Evolutionary conservation across 2,113 vertebrate genomes (phyloP).

Genomic region (Petrocephalus zakoni): DNA sequence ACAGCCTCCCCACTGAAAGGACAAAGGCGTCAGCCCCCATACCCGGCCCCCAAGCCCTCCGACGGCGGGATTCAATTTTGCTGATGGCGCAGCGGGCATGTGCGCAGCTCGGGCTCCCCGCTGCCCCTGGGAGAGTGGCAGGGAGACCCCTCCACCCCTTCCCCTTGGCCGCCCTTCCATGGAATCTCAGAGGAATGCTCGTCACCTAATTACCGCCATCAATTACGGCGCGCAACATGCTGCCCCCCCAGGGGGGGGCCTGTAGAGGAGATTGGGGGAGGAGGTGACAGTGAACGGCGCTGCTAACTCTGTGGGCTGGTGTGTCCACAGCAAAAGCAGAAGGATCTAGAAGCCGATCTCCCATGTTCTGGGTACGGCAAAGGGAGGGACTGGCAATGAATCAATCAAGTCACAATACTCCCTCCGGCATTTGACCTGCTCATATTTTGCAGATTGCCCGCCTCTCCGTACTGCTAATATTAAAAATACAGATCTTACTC

Average conservation of each 20-base stretch:
- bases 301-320: background rate
- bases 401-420: constrained; percentile 1
- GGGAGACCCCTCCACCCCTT: background rate
- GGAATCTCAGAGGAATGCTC: constrained; percentile 16
- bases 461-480: background rate
- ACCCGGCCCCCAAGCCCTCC: background rate
- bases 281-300: background rate
- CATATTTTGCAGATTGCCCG: background rate
- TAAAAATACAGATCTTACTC: background rate
- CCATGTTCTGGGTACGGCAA: background rate
- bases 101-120: background rate
- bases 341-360: background rate
- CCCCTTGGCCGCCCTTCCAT: constrained; percentile 25
- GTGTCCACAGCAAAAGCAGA: background rate
- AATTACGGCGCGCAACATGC: background rate
- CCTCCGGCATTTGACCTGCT: background rate
- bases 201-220: constrained; percentile 27
- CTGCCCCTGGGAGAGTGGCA: background rate
- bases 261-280: background rate
- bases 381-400: background rate
- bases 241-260: constrained; percentile 12
- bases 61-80: background rate
- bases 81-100: background rate
- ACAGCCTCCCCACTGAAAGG: background rate
- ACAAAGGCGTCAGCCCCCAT: background rate